A percentile compares a stretch with the other conserved stretches of the same genome.
Evolutionary conservation across 2,888 invertebrate genomes (phyloP).

Genomic region (Melipona bicolor): DNA sequence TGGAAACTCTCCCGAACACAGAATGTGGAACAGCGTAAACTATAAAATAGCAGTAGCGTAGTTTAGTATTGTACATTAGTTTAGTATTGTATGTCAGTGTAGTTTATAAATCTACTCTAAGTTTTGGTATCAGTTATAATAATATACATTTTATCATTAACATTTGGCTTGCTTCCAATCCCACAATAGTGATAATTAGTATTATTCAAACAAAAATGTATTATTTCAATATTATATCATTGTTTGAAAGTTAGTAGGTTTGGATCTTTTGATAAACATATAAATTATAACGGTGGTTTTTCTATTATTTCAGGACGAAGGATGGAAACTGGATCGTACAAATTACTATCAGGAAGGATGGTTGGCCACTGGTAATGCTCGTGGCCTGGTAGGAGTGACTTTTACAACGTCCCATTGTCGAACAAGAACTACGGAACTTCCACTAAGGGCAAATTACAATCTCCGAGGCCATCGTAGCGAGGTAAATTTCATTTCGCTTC

Average conservation of each 20-base stretch:
- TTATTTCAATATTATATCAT: no score
- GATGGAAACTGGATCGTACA: slow-evolving; percentile 97
- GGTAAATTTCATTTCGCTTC: slow-evolving; percentile 86
- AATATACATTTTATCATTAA: no score
- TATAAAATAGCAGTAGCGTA: no score
- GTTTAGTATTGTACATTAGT: no score
- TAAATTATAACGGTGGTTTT: slow-evolving; percentile 24
- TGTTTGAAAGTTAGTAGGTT: neutral
- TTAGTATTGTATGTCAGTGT: no score
- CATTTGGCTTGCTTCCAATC: no score
- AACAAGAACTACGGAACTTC: slow-evolving; percentile 92
- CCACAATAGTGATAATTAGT: no score
- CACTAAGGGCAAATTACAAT: slow-evolving; percentile 97
- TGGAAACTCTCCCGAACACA: no score
- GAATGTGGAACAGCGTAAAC: no score
- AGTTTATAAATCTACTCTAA: no score
- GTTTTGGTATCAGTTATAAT: no score
- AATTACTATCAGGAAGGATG: slow-evolving; percentile 99
- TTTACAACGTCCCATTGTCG: slow-evolving; percentile 97
- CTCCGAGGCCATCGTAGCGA: slow-evolving; percentile 98
- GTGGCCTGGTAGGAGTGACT: slow-evolving; percentile 97
- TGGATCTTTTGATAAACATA: neutral
- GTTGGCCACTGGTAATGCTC: slow-evolving; percentile 97
- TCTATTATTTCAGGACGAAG: slow-evolving; percentile 90
- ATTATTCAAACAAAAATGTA: no score